These are phyloP conservation scores for Trileptium ribeirensis DNA, from an alignment of 2,888 invertebrate genomes.

Conservation along the genomic window DNA sequence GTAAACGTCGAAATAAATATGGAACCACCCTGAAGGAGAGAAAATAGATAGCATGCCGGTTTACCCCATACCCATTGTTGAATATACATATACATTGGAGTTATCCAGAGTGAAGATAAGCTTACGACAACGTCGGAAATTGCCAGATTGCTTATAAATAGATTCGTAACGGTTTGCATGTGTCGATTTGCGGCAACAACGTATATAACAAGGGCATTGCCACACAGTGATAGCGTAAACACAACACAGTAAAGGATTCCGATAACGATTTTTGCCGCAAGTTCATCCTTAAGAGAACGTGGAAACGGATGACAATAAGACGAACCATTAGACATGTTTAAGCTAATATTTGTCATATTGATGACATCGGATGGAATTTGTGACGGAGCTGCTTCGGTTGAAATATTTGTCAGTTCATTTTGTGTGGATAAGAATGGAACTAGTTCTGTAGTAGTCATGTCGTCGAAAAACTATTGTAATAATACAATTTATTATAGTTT, in stretches of 20 bases:
- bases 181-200: conserved; percentile 83
- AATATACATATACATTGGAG: conserved; percentile 84
- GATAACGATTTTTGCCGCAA: conserved; percentile 66
- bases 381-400: no score
- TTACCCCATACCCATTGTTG: conserved; percentile 86
- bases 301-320: no score
- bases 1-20: conserved; percentile 96
- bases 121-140: conserved; percentile 88
- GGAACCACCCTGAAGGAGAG: conserved; percentile 78
- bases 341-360: no score
- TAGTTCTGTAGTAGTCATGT: no score
- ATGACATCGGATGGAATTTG: no score
- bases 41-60: conserved; percentile 79
- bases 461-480: no score
- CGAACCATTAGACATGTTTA: no score
- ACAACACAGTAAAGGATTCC: conserved; percentile 64
- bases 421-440: no score
- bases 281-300: no score
- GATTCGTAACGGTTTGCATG: conserved; percentile 96
- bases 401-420: no score
- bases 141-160: conserved; percentile 92
- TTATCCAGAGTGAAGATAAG: conserved; percentile 87
- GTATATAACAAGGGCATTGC: conserved; percentile 83
- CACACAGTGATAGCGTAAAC: conserved; percentile 78
- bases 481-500: no score